phyloP scores from a whole-genome alignment of 2,888 invertebrate species.

The Noctuana brunneofusca region DNA sequence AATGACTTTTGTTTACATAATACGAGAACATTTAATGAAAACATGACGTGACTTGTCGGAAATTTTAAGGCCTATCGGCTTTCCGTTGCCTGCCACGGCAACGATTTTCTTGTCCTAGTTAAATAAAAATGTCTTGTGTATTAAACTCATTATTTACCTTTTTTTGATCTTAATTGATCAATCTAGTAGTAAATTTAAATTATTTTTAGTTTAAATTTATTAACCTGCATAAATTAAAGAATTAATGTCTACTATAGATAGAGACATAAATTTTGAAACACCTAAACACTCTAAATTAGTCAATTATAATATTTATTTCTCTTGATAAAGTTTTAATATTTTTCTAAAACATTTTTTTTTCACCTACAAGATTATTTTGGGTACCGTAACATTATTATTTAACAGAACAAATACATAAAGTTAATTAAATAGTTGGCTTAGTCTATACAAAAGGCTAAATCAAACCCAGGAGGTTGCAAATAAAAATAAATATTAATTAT shows the following conservation, averaged over 20 bases:
- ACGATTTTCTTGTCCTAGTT: slow-evolving; percentile 35
- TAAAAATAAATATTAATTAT: slow-evolving; percentile 25
- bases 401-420: not conserved
- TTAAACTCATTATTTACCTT: not conserved
- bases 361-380: too few species aligned
- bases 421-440: not conserved
- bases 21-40: slow-evolving; percentile 48
- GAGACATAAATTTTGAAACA: too few species aligned
- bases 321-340: too few species aligned
- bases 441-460: slow-evolving; percentile 5
- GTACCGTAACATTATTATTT: too few species aligned
- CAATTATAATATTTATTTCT: too few species aligned
- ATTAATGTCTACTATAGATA: too few species aligned
- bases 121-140: not conserved
- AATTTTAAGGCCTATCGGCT: slow-evolving; percentile 61
- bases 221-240: too few species aligned
- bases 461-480: slow-evolving; percentile 9
- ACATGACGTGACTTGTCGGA: slow-evolving; percentile 63
- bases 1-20: slow-evolving; percentile 35
- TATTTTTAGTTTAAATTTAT: not conserved
- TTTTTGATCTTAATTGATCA: not conserved
- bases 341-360: too few species aligned
- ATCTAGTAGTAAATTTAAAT: not conserved
- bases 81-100: slow-evolving; percentile 10
- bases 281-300: too few species aligned